Evolutionary conservation across 2,888 invertebrate genomes (phyloP).

Genomic region (Gisinianus flammeolus): DNA sequence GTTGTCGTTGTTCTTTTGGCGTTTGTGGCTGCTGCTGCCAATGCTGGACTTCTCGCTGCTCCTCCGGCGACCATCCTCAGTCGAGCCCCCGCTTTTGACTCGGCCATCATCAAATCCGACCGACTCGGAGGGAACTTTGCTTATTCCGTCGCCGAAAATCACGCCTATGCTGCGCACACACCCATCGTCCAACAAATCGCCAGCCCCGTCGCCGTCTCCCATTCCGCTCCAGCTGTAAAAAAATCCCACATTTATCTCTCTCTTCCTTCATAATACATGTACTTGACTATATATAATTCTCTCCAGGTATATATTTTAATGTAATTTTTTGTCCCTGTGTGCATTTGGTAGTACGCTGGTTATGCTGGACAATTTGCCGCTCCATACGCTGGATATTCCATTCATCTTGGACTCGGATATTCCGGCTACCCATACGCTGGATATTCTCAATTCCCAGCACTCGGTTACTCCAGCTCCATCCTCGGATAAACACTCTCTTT

Average conservation of each 20-base stretch:
- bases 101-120: conserved; percentile 65
- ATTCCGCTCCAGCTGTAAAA: conserved; percentile 49
- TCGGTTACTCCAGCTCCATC: not conserved
- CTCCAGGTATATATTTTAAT: not conserved
- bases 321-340: not conserved
- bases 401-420: no score
- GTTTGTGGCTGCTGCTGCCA: conserved; percentile 45
- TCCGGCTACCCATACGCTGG: not conserved
- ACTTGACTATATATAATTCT: not conserved
- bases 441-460: not conserved
- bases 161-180: conserved; percentile 64
- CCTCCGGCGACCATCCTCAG: conserved; percentile 60
- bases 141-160: conserved; percentile 66
- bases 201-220: conserved; percentile 62
- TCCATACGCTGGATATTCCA: not conserved
- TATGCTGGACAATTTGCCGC: not conserved
- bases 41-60: conserved; percentile 46
- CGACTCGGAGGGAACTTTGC: conserved; percentile 67
- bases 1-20: conserved; percentile 44
- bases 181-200: conserved; percentile 62
- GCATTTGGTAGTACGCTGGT: not conserved
- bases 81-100: conserved; percentile 65
- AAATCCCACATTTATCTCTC: no score
- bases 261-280: not conserved
- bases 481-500: no score